Base-by-base conservation (phyloP, 2,113 vertebrate genomes). In the Brevimyrus niger region DNA sequence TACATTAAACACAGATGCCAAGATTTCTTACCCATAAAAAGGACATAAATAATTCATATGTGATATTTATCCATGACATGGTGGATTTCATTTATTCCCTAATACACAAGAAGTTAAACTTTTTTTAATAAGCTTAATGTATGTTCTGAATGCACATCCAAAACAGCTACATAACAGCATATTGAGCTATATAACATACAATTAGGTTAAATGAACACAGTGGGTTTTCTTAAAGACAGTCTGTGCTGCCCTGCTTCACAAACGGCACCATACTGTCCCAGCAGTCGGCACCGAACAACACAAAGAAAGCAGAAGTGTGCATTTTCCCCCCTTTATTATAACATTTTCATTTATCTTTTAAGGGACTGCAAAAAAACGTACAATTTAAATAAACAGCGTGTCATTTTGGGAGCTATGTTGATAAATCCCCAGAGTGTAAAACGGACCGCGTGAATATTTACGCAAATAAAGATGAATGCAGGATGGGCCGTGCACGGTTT, bases 401-500 rank as follows among this genome's bases (percentile, higher is more conserved):
- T 87, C 90, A 94, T 92, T 91, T 88, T 69, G 80, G 4, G 73
- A 90, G 87, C 91, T 89, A 90, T 92, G 88, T 89, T 94, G 27
- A 92, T 92, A 89, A 93, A 94, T 95, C 92, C 90, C 89, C 92
- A 93, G 91, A 91, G 93, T 89, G 85, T 46, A 85, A 88, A 89
- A 91, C 89, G 89, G 92, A 94, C 94, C 93, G 93, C 93, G 91
- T 95, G 94, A 94, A 93, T 91, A 95, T 95, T 94, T 94, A 95
- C 95, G 94, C 94, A 95, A 95, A 96, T 96, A 93, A 96, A 96
- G 96, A 96, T 94, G 92, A 95, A 96, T 96, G 95, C 92, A 89
- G 8, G 48, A 87, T 90, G 93, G 92, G 91, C 91, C 76, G 94
- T 92, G 95, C 92, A 94, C 91, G 90, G 94, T 91, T 93, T 94